Conservation (phyloP, 2,888 invertebrate species). For the Pimpla rufipes region DNA sequence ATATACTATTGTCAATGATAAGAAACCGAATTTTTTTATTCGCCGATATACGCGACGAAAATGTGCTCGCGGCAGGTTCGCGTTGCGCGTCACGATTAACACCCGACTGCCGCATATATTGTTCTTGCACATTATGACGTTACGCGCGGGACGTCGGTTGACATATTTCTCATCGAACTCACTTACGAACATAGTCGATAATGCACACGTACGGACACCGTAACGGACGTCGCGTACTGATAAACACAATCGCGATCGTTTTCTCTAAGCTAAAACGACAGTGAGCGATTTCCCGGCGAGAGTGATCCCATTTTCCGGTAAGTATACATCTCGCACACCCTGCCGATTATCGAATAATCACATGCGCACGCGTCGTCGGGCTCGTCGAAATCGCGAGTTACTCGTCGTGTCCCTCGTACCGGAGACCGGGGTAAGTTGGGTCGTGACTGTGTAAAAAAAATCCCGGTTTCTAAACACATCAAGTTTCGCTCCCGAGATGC, state of each 20-base stretch:
- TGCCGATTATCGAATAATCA: slow-evolving; percentile 31
- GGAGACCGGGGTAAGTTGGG: too few species aligned
- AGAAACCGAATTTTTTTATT: slow-evolving; percentile 2
- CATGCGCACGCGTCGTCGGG: slow-evolving; percentile 7
- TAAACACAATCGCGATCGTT: slow-evolving; percentile 31
- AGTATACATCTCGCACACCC: neutral
- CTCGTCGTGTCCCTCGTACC: too few species aligned
- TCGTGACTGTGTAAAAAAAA: too few species aligned
- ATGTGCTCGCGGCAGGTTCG: neutral
- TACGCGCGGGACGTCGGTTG: neutral
- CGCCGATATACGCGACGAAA: neutral
- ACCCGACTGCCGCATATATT: neutral
- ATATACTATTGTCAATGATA: slow-evolving; percentile 6
- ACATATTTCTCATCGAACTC: neutral
- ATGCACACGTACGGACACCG: neutral
- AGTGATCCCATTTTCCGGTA: slow-evolving; percentile 21
- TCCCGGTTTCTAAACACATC: too few species aligned
- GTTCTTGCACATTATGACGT: slow-evolving; percentile 7
- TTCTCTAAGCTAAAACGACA: slow-evolving; percentile 23
- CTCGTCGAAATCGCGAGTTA: slow-evolving; percentile 18
- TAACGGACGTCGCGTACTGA: slow-evolving; percentile 37
- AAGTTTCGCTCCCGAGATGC: too few species aligned
- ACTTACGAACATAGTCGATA: neutral
- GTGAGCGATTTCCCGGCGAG: slow-evolving; percentile 30
- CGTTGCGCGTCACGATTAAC: neutral